A percentile compares a stretch with the other conserved stretches of the same genome.
These are phyloP conservation scores for Strigamia crassipes DNA, from an alignment of 2,888 invertebrate genomes.

Conservation along the genomic window DNA sequence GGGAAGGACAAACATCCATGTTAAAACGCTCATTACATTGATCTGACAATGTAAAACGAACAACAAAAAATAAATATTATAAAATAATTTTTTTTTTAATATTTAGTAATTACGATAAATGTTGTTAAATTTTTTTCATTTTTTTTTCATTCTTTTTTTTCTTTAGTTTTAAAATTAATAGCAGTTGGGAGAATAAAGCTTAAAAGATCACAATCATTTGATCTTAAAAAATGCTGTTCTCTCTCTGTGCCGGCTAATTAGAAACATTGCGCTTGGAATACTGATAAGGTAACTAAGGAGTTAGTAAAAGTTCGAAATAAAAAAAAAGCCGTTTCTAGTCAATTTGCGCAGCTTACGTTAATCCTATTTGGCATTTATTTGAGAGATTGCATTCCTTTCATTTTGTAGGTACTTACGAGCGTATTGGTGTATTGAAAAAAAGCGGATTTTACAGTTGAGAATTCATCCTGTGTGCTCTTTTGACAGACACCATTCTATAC, in stretches of 20 bases:
- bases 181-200: not conserved
- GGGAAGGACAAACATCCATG: not conserved
- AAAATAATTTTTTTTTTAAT: too few relatives aligned
- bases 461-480: not conserved
- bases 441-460: not conserved
- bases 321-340: not conserved
- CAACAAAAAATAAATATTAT: too few relatives aligned
- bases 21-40: not conserved
- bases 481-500: not conserved
- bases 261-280: not conserved
- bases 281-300: constrained; percentile 8
- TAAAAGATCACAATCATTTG: not conserved
- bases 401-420: not conserved
- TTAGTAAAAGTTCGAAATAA: not conserved
- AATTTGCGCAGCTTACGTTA: not conserved
- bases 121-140: too few relatives aligned
- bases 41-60: not conserved
- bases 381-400: not conserved
- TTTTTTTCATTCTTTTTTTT: not conserved
- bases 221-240: not conserved
- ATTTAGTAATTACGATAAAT: not conserved
- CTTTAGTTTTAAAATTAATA: not conserved
- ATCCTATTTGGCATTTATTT: too few relatives aligned
- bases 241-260: not conserved
- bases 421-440: not conserved